Percentiles rank a stretch among this genome's conserved stretches.
These are phyloP conservation scores for Theretra japonica DNA, from an alignment of 2,888 invertebrate genomes.

Conservation along the genomic window DNA sequence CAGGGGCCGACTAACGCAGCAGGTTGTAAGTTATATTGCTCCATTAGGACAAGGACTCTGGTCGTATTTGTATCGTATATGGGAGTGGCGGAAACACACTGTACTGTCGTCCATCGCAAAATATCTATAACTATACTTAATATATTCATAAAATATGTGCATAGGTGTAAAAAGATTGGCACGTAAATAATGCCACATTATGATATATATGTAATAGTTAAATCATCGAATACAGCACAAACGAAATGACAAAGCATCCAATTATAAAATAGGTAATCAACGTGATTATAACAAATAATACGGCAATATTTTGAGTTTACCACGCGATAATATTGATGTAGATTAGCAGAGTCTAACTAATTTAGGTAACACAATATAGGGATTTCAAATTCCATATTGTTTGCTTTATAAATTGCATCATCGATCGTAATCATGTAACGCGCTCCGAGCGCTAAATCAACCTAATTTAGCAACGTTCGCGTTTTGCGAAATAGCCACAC, in stretches of 20 bases:
- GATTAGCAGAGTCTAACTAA: conserved; percentile 33
- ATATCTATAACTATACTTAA: neutral
- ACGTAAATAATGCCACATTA: neutral
- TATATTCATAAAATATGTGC: no score
- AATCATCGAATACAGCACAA: conserved; percentile 7
- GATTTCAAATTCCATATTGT: conserved; percentile 50
- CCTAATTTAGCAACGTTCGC: conserved; percentile 22
- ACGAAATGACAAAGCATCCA: neutral
- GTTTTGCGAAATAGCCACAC: conserved; percentile 37
- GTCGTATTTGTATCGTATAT: conserved; percentile 12
- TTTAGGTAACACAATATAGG: conserved; percentile 46
- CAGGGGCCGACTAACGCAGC: conserved; percentile 11
- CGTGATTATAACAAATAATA: neutral
- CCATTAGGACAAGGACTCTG: conserved; percentile 18
- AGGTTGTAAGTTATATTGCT: conserved; percentile 25
- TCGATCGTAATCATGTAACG: conserved; percentile 47
- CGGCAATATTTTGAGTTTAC: neutral
- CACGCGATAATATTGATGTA: conserved; percentile 29
- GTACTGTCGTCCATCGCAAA: neutral
- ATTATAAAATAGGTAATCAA: conserved; percentile 6
- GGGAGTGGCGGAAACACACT: conserved; percentile 8
- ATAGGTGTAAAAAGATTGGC: neutral
- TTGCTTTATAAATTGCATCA: conserved; percentile 53
- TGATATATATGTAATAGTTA: neutral
- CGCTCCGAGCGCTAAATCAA: conserved; percentile 18